Conservation (phyloP, 2,888 invertebrate genomes). For the Troilus luridus region DNA sequence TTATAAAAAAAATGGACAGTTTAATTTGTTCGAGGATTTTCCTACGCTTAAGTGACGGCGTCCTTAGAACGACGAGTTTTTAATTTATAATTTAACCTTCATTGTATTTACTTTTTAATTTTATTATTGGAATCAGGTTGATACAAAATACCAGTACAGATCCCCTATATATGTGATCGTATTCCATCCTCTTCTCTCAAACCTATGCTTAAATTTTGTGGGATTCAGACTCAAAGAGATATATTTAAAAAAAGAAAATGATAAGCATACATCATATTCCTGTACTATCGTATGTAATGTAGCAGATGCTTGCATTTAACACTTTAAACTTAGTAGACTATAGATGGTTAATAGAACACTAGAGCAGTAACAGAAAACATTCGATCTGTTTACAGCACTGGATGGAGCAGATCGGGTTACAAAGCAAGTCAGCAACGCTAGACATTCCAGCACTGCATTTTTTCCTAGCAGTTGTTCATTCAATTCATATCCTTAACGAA, state of each 20-base stretch:
- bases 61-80: neutral
- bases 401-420: neutral
- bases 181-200: no score
- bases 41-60: neutral
- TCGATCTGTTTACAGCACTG: neutral
- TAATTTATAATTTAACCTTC: neutral
- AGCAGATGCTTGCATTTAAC: neutral
- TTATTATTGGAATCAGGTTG: no score
- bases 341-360: neutral
- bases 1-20: neutral
- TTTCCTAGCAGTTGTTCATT: neutral
- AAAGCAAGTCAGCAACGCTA: neutral
- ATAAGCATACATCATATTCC: no score
- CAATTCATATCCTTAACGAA: neutral
- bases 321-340: no score
- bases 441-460: neutral
- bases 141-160: no score
- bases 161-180: no score
- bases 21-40: conserved; percentile 1
- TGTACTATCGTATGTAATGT: neutral
- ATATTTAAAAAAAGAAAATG: no score
- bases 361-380: neutral
- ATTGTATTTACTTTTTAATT: neutral
- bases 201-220: no score
- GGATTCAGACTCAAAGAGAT: no score